Base-by-base conservation (phyloP, 23 tunicate species). In the Botrylloides violaceus region DNA sequence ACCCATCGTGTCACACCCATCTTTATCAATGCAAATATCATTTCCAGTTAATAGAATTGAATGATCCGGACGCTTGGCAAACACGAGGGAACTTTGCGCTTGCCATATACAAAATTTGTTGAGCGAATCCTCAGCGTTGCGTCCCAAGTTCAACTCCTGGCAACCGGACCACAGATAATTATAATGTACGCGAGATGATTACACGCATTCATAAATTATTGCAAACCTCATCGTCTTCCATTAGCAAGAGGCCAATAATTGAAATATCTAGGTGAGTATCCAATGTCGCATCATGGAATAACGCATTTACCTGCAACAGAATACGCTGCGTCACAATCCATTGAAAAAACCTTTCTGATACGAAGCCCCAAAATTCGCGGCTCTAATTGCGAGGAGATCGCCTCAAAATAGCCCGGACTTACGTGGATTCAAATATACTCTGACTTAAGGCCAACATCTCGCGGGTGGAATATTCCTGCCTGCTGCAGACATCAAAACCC, bases 41-140 rank as follows among this genome's bases (percentile, higher is more conserved):
- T 86, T 84, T 29, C 99, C 99, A 31, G 99, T 95, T 20, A 95
- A 64, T 21, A 95, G 60, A 50, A 95, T 77, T 2, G 99, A 87
- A 49, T 95, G 99, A 58, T 95, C 99, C 3, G 99, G 92, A 2
- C 66, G 58, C 58, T 66, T 66, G 34, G 85, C 78, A 2, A 58
- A n/a, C 4, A 62, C 50, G 64, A 49, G 32, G 49, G 68, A 79
- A 29, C 55, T 48, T 19, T 71, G 43, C 29, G 68, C 20, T 59
- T 90, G 97, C 97, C 97, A 90, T 27, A 36, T 56, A 66, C 97
- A 90, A 55, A 90, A 90, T 32, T 75, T 90, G n/a, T 57, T 32
- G 48, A 90, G 49, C n/a, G 97, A 83, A 4, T 58, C 57, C 38
- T 78, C 90, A 7, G 97, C 97, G 75, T 77, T 83, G 78, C 83